These are phyloP conservation scores for Colaptes auratus DNA, from an alignment of 2,113 vertebrate genomes.

Conservation along the genomic window DNA sequence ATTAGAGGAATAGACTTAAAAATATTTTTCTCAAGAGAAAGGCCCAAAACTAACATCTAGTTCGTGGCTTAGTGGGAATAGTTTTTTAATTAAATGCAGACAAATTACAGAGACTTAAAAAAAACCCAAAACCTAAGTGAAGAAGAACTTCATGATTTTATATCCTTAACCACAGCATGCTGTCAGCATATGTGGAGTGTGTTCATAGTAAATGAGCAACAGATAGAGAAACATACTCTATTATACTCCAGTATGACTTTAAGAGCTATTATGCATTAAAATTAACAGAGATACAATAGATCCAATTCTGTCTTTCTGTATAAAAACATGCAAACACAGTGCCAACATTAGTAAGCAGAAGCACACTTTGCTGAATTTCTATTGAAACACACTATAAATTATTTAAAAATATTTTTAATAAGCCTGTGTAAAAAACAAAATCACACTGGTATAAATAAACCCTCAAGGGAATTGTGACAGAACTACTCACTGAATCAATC, in stretches of 20 bases:
- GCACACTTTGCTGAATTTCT: not conserved
- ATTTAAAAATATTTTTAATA: not conserved
- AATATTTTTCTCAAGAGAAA: constrained; percentile 23
- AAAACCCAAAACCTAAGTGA: not conserved
- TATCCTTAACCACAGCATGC: not conserved
- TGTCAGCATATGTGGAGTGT: not conserved
- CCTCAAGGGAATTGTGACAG: not conserved
- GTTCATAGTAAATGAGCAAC: not conserved
- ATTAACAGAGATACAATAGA: not conserved
- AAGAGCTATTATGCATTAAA: not conserved
- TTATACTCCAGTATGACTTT: not conserved
- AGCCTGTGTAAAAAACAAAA: not conserved
- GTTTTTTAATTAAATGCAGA: not conserved
- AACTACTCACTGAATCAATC: constrained; percentile 86
- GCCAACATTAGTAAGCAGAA: not conserved
- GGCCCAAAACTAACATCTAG: constrained; percentile 19
- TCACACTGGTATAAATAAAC: not conserved
- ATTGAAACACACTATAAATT: not conserved
- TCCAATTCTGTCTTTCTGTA: not conserved
- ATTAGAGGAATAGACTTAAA: constrained; percentile 9
- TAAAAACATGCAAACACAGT: not conserved
- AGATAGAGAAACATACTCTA: not conserved
- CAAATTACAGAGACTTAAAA: not conserved
- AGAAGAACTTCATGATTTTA: not conserved
- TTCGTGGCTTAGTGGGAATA: not conserved